Conservation (phyloP, 2,888 invertebrate species). For the Priapulus caudatus region DNA sequence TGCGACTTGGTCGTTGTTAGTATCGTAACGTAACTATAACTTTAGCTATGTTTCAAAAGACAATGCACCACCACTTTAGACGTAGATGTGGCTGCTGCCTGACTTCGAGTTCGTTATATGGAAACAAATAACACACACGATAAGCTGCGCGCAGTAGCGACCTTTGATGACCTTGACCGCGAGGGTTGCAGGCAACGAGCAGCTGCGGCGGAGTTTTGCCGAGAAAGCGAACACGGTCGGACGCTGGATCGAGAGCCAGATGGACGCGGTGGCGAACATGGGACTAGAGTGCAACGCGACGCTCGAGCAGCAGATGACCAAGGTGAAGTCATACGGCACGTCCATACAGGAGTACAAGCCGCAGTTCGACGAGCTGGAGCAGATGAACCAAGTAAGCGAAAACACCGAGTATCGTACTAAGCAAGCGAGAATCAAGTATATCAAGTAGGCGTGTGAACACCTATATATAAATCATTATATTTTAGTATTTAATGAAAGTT, state of each 20-base stretch:
- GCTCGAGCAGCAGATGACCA: slow-evolving; percentile 85
- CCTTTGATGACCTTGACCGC: too few species aligned
- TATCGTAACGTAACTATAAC: too few species aligned
- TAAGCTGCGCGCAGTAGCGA: too few species aligned
- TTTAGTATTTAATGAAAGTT: too few species aligned
- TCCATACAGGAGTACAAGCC: slow-evolving; percentile 90
- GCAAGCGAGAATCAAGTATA: not conserved
- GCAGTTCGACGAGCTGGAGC: slow-evolving; percentile 94
- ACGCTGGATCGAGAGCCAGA: slow-evolving; percentile 96
- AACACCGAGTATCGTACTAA: too few species aligned
- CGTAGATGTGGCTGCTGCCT: too few species aligned
- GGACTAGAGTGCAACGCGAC: slow-evolving; percentile 82
- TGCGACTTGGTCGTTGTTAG: too few species aligned
- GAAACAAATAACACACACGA: too few species aligned
- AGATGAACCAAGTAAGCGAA: slow-evolving; percentile 72
- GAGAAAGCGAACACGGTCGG: slow-evolving; percentile 98
- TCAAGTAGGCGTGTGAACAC: not conserved
- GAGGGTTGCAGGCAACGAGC: slow-evolving; percentile 82
- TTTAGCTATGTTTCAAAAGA: too few species aligned
- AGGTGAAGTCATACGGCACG: slow-evolving; percentile 85
- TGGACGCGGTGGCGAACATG: slow-evolving; percentile 94
- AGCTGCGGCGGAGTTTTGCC: slow-evolving; percentile 90
- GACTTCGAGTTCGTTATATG: too few species aligned
- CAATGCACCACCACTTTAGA: too few species aligned
- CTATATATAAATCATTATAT: slow-evolving; percentile 11